Percentiles rank a stretch among this genome's conserved stretches.
Evolutionary conservation across 2,888 invertebrate genomes (phyloP).

Genomic region (Esperia sulphurella): DNA sequence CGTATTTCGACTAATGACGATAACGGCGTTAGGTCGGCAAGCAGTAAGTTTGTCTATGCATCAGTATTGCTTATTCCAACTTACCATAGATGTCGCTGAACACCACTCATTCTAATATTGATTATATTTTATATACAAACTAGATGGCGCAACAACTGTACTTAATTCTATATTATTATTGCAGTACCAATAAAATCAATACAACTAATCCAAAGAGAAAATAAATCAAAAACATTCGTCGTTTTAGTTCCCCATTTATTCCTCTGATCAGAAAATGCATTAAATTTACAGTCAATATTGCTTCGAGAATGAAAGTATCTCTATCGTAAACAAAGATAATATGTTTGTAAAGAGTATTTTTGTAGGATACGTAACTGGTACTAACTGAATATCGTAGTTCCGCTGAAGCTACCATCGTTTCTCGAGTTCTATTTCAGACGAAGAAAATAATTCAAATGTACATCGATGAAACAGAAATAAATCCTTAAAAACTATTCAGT

Average conservation of each 20-base stretch:
- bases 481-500: no score
- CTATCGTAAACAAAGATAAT: slow-evolving; percentile 21
- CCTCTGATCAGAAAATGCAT: background rate
- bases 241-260: slow-evolving; percentile 3
- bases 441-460: background rate
- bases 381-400: slow-evolving; percentile 5
- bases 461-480: background rate
- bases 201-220: background rate
- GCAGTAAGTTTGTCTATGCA: no score
- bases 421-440: background rate
- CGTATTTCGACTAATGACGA: no score
- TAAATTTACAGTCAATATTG: slow-evolving; percentile 12
- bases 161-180: background rate
- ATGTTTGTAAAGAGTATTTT: slow-evolving; percentile 24
- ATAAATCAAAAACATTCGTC: background rate
- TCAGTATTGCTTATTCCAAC: no score
- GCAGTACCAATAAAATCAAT: background rate
- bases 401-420: background rate
- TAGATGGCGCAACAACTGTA: no score
- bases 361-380: slow-evolving; percentile 10
- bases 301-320: slow-evolving; percentile 14
- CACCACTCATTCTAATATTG: no score
- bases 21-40: no score
- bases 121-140: no score
- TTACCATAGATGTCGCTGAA: no score